phyloP scores from a whole-genome alignment of 2,888 invertebrate genomes.

The Chymomyza caudatula region DNA sequence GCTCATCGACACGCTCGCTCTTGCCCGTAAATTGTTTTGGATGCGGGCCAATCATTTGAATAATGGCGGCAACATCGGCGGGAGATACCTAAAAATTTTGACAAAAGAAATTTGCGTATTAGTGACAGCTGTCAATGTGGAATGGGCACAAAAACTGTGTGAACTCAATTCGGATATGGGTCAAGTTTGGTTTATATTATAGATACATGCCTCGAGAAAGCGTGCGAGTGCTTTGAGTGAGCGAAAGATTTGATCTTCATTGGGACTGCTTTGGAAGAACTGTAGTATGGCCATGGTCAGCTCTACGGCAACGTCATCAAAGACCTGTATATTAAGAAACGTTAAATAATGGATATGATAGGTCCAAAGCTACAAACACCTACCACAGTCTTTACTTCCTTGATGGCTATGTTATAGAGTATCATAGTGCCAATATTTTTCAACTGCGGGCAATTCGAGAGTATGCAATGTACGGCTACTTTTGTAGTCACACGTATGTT shows the following conservation, averaged over 20 bases:
- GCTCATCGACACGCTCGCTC: conserved; percentile 88
- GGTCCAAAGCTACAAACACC: conserved; percentile 80
- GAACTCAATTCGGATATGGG: conserved; percentile 6
- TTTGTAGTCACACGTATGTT: conserved; percentile 95
- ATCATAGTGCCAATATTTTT: conserved; percentile 91
- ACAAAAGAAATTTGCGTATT: conserved; percentile 75
- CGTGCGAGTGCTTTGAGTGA: conserved; percentile 87
- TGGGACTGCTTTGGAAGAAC: conserved; percentile 88
- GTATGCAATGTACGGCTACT: conserved; percentile 90
- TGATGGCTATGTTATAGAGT: conserved; percentile 93
- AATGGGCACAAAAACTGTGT: conserved; percentile 23
- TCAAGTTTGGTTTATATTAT: too few relatives aligned
- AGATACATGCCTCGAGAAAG: conserved; percentile 75
- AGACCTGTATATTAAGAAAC: conserved; percentile 82
- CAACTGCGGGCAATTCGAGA: conserved; percentile 84
- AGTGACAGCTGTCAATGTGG: conserved; percentile 58
- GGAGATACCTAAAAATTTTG: conserved; percentile 83
- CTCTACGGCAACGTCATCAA: conserved; percentile 95
- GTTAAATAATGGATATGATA: not conserved
- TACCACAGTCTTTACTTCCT: conserved; percentile 98
- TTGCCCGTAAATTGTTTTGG: conserved; percentile 89
- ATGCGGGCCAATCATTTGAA: conserved; percentile 94
- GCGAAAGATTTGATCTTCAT: conserved; percentile 88
- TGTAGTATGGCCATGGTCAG: conserved; percentile 94
- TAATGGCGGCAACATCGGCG: conserved; percentile 91